Evolutionary conservation across 2,113 vertebrate genomes (phyloP).

Genomic region (Vulpes ferrilata): DNA sequence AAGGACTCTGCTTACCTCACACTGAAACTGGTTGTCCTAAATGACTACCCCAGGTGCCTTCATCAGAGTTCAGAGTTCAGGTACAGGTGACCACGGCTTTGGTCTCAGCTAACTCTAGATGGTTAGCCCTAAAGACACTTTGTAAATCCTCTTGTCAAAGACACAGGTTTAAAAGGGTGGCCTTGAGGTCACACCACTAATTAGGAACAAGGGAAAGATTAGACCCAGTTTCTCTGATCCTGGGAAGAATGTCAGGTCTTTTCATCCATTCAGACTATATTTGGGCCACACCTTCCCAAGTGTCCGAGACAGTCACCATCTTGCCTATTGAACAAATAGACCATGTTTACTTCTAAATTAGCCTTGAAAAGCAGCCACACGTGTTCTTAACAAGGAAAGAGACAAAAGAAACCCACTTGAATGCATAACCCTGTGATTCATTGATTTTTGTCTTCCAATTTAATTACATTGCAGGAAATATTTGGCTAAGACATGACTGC

Average conservation of each 20-base stretch:
- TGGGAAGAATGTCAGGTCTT: background rate
- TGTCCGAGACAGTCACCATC: background rate
- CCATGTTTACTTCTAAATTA: background rate
- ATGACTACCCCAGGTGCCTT: background rate
- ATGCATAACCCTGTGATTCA: background rate
- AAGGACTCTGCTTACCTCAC: background rate
- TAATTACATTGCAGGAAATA: conserved; percentile 80
- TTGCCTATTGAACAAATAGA: background rate
- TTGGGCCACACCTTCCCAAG: background rate
- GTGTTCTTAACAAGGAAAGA: background rate
- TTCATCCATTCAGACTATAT: background rate
- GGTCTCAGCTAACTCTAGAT: background rate
- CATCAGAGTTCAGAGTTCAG: background rate
- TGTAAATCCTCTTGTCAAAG: background rate
- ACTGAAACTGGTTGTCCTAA: background rate
- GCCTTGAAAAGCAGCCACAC: background rate
- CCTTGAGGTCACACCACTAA: background rate
- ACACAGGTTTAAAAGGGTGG: background rate
- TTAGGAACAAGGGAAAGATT: background rate
- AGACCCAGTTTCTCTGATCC: background rate
- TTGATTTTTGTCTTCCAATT: conserved; percentile 65
- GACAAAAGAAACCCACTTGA: background rate
- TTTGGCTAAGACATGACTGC: conserved; percentile 79
- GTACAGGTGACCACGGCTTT: background rate
- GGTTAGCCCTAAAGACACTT: background rate